Conservation (phyloP, 2,797 vertebrate genomes). For the Limosa lapponica region DNA sequence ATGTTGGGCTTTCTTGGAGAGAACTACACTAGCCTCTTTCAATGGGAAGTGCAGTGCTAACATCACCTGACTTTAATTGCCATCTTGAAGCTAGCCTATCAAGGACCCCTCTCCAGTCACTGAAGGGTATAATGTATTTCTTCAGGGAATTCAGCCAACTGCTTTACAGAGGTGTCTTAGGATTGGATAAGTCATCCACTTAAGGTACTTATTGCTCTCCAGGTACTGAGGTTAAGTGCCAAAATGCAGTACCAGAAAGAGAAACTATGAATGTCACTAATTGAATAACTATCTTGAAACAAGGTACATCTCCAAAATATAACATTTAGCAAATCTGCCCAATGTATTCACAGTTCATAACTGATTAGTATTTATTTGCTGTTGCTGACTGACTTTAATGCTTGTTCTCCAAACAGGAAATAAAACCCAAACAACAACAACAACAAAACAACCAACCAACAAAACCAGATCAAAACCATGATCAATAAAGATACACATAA, state of each 20-base stretch:
- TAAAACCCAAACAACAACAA: neutral
- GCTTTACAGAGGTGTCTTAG: neutral
- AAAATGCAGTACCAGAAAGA: neutral
- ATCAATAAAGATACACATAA: neutral
- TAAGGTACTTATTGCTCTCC: neutral
- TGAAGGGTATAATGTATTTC: neutral
- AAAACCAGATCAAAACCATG: neutral
- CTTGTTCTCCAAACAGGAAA: neutral
- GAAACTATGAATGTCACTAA: neutral
- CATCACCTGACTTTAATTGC: neutral
- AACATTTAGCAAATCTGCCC: neutral
- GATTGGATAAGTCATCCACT: neutral
- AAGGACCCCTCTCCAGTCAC: neutral
- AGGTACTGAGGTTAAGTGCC: neutral
- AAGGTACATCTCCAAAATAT: neutral
- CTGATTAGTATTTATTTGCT: neutral
- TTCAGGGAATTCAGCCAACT: neutral
- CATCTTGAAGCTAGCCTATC: neutral
- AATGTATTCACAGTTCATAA: neutral
- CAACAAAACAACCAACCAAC: neutral
- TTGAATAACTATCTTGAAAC: neutral
- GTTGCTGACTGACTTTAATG: neutral
- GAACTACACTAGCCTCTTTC: neutral
- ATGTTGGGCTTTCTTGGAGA: neutral
- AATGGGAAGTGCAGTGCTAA: neutral